These are phyloP conservation scores for Sitta carolinensis DNA, from an alignment of 2,797 vertebrate genomes.

Conservation along the genomic window DNA sequence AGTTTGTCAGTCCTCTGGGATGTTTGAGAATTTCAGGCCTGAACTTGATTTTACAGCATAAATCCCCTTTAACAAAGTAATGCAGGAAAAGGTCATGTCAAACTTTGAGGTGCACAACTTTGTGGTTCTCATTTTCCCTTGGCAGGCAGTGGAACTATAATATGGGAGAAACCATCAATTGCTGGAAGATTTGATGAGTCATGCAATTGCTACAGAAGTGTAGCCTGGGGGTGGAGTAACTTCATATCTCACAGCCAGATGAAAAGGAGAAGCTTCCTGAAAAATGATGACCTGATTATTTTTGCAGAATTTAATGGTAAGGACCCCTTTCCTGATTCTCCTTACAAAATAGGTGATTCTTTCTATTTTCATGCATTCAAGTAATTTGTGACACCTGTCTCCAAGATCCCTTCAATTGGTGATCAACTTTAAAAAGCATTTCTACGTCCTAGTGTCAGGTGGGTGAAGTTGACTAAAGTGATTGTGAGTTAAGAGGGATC, in stretches of 20 bases:
- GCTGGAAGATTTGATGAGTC: slow-evolving; percentile 62
- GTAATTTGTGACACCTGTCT: neutral
- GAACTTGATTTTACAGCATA: neutral
- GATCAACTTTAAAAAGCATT: neutral
- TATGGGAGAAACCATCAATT: slow-evolving; percentile 83
- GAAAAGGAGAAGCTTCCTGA: slow-evolving; percentile 80
- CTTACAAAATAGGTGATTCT: neutral
- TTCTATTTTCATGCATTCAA: neutral
- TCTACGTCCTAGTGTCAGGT: neutral
- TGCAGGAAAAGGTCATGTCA: neutral
- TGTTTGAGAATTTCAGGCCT: neutral
- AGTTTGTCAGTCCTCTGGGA: neutral
- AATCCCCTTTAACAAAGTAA: neutral
- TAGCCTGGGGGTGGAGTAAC: slow-evolving; percentile 72
- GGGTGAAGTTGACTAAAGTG: neutral
- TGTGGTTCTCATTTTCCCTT: neutral
- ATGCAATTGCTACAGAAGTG: slow-evolving; percentile 73
- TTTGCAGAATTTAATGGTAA: slow-evolving; percentile 86
- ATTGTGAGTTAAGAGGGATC: neutral
- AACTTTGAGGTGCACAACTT: neutral
- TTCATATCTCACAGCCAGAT: slow-evolving; percentile 84
- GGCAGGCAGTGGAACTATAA: slow-evolving; percentile 55
- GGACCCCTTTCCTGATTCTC: neutral
- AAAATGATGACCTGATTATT: slow-evolving; percentile 88
- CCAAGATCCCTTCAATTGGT: neutral